Evolutionary conservation across 2,888 invertebrate species (phyloP), one percentile per base, ranked within the genome.

Genomic region (Coremacera marginata): DNA sequence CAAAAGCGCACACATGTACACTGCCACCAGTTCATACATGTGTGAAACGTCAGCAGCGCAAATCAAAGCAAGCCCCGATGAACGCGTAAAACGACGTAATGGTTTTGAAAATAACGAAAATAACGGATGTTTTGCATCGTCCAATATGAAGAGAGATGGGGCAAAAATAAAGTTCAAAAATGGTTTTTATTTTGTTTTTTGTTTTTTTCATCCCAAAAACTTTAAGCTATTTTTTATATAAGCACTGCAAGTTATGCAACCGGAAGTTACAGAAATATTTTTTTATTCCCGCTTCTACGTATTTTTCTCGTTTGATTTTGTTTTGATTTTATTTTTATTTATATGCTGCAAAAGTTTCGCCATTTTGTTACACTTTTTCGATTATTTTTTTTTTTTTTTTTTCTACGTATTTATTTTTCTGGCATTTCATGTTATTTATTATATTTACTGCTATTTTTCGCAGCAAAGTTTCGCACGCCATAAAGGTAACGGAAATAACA

Each of bases 21-120:
- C 34, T 31, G 67, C 27, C 49, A 7, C 5, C n/a, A 68, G 27
- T 25, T n/a, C 16, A 27, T 22, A 5, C 57, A 37, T 62, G 60
- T 44, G 72, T 49, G 49, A 72, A 72, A 62, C 22, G 72, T 72
- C 72, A 72, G 70, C 72, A 72, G 62, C 62, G 44, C 72, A 63
- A 73, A 73, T 73, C 73, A 73, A 51, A 73, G 65, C 63, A 51
- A 52, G 51, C 9, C 25, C 34, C 22, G 44, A 60, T 14, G 11
- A 34, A 22, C 5, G 9, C 11, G 34, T 55, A 55, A 70, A 57
- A n/a, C 70, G 14, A 71, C 25, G 57, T 57, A 63, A 63, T 63
- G 51, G 51, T 34, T 63, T 62, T 51, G 62, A 63, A 57, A 57
- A 57, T 57, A 22, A 37, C 71, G 37, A 71, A 63, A 63, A 51